Evolutionary conservation across 2,797 vertebrate genomes (phyloP), one percentile per base, ranked within the genome.

Genomic region (Epinephelus coioides): DNA sequence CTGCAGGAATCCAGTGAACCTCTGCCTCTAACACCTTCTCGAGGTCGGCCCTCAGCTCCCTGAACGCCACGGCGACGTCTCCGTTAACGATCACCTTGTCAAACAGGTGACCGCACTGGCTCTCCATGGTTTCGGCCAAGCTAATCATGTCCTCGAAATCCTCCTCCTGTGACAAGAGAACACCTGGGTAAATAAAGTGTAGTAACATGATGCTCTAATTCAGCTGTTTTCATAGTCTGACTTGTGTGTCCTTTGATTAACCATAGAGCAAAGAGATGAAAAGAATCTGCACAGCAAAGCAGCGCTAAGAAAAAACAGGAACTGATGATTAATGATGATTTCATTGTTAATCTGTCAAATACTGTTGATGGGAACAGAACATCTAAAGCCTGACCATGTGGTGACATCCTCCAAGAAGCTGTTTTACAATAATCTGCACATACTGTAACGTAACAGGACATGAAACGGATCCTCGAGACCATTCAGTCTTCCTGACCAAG

Each of bases 111-210:
- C 95, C 95, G 0, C 96, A 97, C 66, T 97, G 96, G 79, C 66
- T 92, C 90, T 98, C 97, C 95, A 97, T 97, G 82, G 93, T 88
- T 38, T 97, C 95, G 73, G 97, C 96, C 70, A 88, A 95, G 87
- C 92, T 91, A 76, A 97, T 96, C 97, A 99, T 98, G 81, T 97
- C 96, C 60, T 97, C 94, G 85, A 99, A 98, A 76, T 99, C 97
- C 90, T 96, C 97, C 86, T 99, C 97, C 98, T 99, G 92, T 76
- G 90, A 84, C 44, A 73, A 57, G 25, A 77, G 43, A 63, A 43
- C 27, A 70, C 14, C 50, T 8, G 3, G 11, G 50, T 66, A 43
- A 63, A 74, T 13, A 23, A 23, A 23, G 44, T 30, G 2, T 0
- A n/a, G 17, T 34, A 61, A 9, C n/a, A 15, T 3, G 3, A 55